phyloP scores from a whole-genome alignment of 23 tunicate genomes.

The Clavelina lepadiformis region DNA sequence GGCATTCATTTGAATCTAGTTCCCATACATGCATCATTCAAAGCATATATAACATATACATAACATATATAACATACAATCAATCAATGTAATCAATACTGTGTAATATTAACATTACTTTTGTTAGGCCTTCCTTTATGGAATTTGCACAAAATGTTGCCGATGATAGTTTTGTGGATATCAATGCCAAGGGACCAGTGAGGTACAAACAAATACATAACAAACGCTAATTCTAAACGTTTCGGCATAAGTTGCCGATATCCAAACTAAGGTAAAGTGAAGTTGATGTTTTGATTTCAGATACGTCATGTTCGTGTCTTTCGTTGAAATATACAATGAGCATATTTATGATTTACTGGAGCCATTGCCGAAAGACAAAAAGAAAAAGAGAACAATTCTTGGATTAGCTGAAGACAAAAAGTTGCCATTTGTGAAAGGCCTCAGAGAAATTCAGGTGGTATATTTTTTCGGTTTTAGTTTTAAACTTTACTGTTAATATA shows the following conservation, averaged over 20 bases:
- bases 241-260: too few species aligned
- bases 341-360: conserved; percentile 54
- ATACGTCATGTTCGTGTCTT: conserved; percentile 62
- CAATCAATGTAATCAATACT: too few species aligned
- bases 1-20: too few species aligned
- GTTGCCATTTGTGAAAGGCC: conserved; percentile 56
- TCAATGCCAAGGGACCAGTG: conserved; percentile 36
- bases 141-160: conserved; percentile 30
- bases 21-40: too few species aligned
- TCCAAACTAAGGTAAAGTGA: background rate
- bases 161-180: conserved; percentile 42
- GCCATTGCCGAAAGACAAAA: conserved; percentile 36
- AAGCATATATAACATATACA: too few species aligned
- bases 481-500: too few species aligned
- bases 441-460: conserved; percentile 77
- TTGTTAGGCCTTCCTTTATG: conserved; percentile 43
- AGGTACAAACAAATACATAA: too few species aligned
- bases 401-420: conserved; percentile 42
- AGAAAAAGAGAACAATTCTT: conserved; percentile 12
- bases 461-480: too few species aligned
- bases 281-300: conserved; percentile 17
- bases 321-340: conserved; percentile 79
- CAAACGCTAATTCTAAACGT: too few species aligned
- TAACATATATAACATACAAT: too few species aligned
- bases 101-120: too few species aligned